phyloP scores from a whole-genome alignment of 2,888 invertebrate genomes.

The Prosopocoilus inquinatus region DNA sequence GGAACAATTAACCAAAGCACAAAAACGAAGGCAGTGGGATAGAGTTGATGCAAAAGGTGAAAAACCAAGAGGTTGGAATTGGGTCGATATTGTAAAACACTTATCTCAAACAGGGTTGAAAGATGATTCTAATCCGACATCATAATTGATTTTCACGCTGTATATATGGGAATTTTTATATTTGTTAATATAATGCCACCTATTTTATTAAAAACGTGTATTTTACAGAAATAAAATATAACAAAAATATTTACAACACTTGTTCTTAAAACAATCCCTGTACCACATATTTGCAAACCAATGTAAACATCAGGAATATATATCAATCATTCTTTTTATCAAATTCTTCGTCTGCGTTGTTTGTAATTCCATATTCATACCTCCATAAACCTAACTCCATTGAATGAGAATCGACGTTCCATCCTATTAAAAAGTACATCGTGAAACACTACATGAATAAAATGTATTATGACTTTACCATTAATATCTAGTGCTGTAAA shows the following conservation, averaged over 20 bases:
- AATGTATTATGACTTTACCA: conserved; percentile 33
- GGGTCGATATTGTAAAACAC: conserved; percentile 96
- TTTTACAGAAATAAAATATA: conserved; percentile 16
- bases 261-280: not conserved
- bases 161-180: conserved; percentile 25
- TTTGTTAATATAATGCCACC: conserved; percentile 28
- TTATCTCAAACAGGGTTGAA: conserved; percentile 75
- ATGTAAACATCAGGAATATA: not conserved
- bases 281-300: not conserved
- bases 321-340: not conserved
- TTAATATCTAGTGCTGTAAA: conserved; percentile 43
- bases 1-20: conserved; percentile 86
- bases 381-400: conserved; percentile 47
- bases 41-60: conserved; percentile 78
- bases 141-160: conserved; percentile 26
- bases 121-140: conserved; percentile 42
- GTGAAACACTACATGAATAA: not conserved
- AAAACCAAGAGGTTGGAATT: conserved; percentile 86
- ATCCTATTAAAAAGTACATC: conserved; percentile 37
- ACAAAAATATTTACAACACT: conserved; percentile 9
- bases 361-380: conserved; percentile 28
- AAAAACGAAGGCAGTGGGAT: conserved; percentile 88
- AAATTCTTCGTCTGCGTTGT: not conserved
- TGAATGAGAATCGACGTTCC: conserved; percentile 44
- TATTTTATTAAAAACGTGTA: conserved; percentile 19